phyloP scores from a whole-genome alignment of 2,888 invertebrate genomes.

The Geotrupes spiniger region DNA sequence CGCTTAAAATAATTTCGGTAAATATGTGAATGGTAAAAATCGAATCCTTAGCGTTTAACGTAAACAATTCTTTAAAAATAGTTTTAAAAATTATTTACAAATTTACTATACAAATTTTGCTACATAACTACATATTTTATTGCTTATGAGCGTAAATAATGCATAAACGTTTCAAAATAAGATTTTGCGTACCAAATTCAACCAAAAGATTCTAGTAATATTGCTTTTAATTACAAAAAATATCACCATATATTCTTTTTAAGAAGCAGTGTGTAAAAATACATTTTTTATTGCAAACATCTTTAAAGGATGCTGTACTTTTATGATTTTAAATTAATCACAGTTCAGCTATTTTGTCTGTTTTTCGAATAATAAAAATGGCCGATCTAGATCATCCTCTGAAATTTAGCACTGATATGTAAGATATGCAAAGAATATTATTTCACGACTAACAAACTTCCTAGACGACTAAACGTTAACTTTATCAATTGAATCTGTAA shows the following conservation, averaged over 20 bases:
- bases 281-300: conserved; percentile 46
- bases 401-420: conserved; percentile 15
- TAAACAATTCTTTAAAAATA: conserved; percentile 17
- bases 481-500: no score
- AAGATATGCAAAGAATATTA: conserved; percentile 7
- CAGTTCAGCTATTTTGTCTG: conserved; percentile 36
- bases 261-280: conserved; percentile 45
- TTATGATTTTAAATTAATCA: conserved; percentile 36
- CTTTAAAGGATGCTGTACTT: conserved; percentile 35
- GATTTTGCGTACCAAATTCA: conserved; percentile 14
- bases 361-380: conserved; percentile 16
- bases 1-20: no score
- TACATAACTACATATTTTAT: conserved; percentile 27
- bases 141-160: conserved; percentile 27
- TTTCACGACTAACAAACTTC: no score
- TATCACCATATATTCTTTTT: conserved; percentile 42
- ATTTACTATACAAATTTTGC: conserved; percentile 25
- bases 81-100: conserved; percentile 25
- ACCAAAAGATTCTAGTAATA: conserved; percentile 37
- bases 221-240: conserved; percentile 52
- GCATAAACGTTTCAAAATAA: conserved; percentile 15
- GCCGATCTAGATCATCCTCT: conserved; percentile 12
- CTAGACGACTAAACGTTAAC: conserved; percentile 1
- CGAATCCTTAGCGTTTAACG: conserved; percentile 11
- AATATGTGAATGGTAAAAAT: conserved; percentile 10